Conservation (phyloP, 2,888 invertebrate genomes). For the Hyposoter didymator region DNA sequence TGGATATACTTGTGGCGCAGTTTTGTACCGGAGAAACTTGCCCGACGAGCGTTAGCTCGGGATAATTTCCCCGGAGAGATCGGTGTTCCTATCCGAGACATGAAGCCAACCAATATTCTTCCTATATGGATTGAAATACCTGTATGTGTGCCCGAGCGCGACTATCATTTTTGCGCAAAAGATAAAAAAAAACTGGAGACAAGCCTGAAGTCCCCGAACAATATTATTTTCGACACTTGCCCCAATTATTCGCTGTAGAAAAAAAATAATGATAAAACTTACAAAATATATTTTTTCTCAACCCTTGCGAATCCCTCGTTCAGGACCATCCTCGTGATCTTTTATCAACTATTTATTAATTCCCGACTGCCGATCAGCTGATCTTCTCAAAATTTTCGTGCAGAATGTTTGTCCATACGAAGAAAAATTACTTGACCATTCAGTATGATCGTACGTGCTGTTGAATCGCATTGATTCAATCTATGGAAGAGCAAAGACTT, state of each 20-base stretch:
- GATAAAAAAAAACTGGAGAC: background rate
- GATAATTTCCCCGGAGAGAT: conserved; percentile 65
- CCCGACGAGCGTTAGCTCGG: conserved; percentile 30
- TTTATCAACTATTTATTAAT: background rate
- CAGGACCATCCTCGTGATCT: background rate
- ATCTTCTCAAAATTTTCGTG: too few species aligned
- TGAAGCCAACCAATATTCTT: conserved; percentile 33
- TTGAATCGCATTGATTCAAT: too few species aligned
- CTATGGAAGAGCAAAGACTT: too few species aligned
- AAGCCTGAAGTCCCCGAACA: background rate
- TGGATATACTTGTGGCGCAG: conserved; percentile 40
- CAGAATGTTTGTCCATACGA: too few species aligned
- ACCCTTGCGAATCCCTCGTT: background rate
- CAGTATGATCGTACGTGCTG: too few species aligned
- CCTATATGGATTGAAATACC: conserved; percentile 14
- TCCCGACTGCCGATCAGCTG: too few species aligned
- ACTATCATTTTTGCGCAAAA: conserved; percentile 9
- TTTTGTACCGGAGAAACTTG: conserved; percentile 45
- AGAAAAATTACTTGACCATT: too few species aligned
- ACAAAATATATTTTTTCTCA: background rate
- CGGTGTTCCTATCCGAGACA: conserved; percentile 19
- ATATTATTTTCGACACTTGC: conserved; percentile 8
- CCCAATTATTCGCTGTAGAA: background rate
- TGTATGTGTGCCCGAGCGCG: conserved; percentile 14
- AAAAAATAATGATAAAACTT: background rate